Percentiles rank a stretch among this genome's conserved stretches.
These are phyloP conservation scores for Aplysia californica DNA, from an alignment of 1,140 invertebrate species.

Conservation along the genomic window DNA sequence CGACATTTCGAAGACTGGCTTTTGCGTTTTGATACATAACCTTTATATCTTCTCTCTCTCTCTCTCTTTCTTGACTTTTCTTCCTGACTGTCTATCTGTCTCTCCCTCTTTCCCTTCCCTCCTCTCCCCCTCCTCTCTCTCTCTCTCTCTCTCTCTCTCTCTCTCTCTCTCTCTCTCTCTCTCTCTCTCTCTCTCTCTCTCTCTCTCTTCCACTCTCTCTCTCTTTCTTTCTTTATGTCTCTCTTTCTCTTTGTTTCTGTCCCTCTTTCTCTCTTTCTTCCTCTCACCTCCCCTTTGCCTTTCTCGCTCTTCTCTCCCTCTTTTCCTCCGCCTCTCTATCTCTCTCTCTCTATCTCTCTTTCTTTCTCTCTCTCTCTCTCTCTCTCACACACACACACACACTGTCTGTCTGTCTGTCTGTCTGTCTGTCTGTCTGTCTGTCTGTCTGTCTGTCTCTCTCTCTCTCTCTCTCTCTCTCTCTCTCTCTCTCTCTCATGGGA, in stretches of 20 bases:
- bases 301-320: not conserved
- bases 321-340: not conserved
- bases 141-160: not conserved
- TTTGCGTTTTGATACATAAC: too few species aligned
- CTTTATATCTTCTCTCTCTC: too few species aligned
- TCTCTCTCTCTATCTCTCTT: not conserved
- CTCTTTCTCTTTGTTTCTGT: not conserved
- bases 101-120: not conserved
- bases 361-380: not conserved
- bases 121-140: conserved; percentile 53
- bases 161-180: not conserved
- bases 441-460: not conserved
- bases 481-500: not conserved
- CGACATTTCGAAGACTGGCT: too few species aligned
- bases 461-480: conserved; percentile 3
- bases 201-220: not conserved
- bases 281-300: not conserved
- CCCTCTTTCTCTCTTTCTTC: not conserved
- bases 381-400: too few species aligned
- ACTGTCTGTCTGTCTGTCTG: too few species aligned
- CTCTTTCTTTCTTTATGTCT: not conserved
- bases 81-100: not conserved
- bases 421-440: not conserved
- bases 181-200: not conserved
- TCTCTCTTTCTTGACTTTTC: not conserved